Evolutionary conservation across 1,140 invertebrate species (phyloP), one percentile per base, ranked within the genome.

Genomic region (Macrocentrus cingulum): DNA sequence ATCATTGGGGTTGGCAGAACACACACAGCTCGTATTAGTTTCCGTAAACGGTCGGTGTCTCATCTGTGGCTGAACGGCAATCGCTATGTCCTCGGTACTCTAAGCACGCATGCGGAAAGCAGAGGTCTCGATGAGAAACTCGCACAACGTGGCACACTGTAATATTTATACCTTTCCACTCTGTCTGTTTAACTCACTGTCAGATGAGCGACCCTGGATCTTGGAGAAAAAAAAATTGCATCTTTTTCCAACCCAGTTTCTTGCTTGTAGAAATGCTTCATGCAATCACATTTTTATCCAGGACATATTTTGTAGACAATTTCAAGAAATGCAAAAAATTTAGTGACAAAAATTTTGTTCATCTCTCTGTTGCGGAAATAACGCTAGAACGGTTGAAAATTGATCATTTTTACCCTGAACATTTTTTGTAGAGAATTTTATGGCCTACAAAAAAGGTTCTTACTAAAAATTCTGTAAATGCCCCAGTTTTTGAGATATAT

Each of bases 51-150:
- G 59, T n/a, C 13, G 13, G 18, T 41, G n/a, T 11, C 13, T 6
- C 13, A 46, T 7, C 5, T 19, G 11, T 46, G 7, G 8, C 7
- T 46, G 62, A 67, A 64, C 59, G 62, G 59, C 56, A 46, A 55
- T 54, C 39, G 46, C 60, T 60, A 18, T 37, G 62, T 62, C 56
- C 66, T 66, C 42, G 19, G 62, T 64, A 64, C 42, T 51, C 65
- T 45, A 56, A 29, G 56, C 64, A 67, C 59, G 65, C 64, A 66
- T 62, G 50, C 64, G 65, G 65, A 66, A 66, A 63, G 60, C 61
- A 41, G 11, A 25, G 42, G 48, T 54, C 41, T 15, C 22, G 61
- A 59, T 53, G 51, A 39, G 32, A 51, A 53, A 60, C 59, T 39
- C 13, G 15, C 34, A 56, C 34, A 15, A 36, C 37, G 59, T 54